A percentile compares a stretch with the other conserved stretches of the same genome.
phyloP scores from a whole-genome alignment of 2,888 invertebrate genomes.

The Mythimna impura region DNA sequence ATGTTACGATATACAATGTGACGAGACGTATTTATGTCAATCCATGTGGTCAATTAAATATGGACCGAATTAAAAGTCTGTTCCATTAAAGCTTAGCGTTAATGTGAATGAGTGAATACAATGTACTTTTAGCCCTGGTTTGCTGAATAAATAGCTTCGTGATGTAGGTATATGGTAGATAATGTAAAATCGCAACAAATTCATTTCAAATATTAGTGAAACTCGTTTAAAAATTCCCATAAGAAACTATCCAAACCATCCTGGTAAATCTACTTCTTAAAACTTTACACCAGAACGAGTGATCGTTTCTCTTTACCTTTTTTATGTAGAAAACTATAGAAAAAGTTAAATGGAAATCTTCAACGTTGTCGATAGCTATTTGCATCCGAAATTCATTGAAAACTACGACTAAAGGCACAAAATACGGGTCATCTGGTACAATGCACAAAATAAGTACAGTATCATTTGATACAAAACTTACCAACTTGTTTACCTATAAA shows the following conservation, averaged over 20 bases:
- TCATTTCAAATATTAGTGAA: constrained; percentile 25
- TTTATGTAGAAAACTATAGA: constrained; percentile 24
- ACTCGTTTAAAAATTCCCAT: constrained; percentile 18
- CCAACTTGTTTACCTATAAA: constrained; percentile 41
- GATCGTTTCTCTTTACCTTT: constrained; percentile 42
- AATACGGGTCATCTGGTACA: constrained; percentile 45
- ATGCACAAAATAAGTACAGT: constrained; percentile 47
- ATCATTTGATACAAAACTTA: constrained; percentile 39
- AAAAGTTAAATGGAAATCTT: constrained; percentile 51
- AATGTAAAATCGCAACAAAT: constrained; percentile 27
- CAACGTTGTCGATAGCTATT: constrained; percentile 20
- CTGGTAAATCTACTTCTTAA: constrained; percentile 4
- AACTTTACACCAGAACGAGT: constrained; percentile 15
- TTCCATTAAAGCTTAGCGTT: constrained; percentile 80
- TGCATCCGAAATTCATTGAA: constrained; percentile 37
- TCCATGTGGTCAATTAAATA: constrained; percentile 87
- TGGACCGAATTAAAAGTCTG: constrained; percentile 82
- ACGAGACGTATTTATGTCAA: constrained; percentile 81
- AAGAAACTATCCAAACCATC: constrained; percentile 2
- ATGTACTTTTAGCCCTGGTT: constrained; percentile 74
- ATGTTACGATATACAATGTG: constrained; percentile 75
- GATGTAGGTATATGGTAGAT: constrained; percentile 49
- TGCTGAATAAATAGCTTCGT: constrained; percentile 54
- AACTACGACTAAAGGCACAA: constrained; percentile 64
- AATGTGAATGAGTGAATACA: constrained; percentile 73